Evolutionary conservation across 2,888 invertebrate genomes (phyloP).

Genomic region (Spisula solida): DNA sequence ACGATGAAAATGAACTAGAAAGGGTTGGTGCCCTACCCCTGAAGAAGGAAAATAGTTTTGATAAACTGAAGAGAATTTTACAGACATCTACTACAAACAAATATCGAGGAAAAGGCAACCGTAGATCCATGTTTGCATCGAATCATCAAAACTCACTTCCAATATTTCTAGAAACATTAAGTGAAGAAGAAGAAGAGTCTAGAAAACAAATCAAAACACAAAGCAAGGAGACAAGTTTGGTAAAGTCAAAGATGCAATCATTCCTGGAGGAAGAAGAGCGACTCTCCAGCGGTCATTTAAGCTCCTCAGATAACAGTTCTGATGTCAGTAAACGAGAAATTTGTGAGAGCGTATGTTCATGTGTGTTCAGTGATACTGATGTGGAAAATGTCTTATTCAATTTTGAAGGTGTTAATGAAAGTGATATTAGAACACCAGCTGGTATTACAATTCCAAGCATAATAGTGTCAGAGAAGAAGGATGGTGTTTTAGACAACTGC

Average conservation of each 20-base stretch:
- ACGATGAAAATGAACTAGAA: constrained; percentile 39
- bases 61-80: constrained; percentile 64
- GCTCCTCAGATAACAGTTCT: constrained; percentile 35
- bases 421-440: neutral
- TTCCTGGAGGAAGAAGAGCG: constrained; percentile 64
- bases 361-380: neutral
- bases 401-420: constrained; percentile 6
- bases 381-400: neutral
- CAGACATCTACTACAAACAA: constrained; percentile 43
- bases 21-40: constrained; percentile 57
- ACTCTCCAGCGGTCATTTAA: neutral
- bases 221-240: constrained; percentile 43
- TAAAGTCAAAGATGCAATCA: constrained; percentile 45
- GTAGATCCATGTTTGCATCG: constrained; percentile 73
- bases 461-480: constrained; percentile 62
- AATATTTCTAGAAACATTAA: constrained; percentile 80
- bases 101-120: constrained; percentile 49
- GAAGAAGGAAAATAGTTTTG: constrained; percentile 66
- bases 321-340: constrained; percentile 28
- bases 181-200: constrained; percentile 80
- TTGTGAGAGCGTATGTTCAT: neutral
- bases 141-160: constrained; percentile 82
- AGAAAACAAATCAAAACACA: constrained; percentile 52
- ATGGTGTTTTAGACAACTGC: neutral
- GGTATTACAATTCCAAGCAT: constrained; percentile 62